Base-by-base conservation (phyloP, 2,888 invertebrate species). In the Kryphioiulus occultus region DNA sequence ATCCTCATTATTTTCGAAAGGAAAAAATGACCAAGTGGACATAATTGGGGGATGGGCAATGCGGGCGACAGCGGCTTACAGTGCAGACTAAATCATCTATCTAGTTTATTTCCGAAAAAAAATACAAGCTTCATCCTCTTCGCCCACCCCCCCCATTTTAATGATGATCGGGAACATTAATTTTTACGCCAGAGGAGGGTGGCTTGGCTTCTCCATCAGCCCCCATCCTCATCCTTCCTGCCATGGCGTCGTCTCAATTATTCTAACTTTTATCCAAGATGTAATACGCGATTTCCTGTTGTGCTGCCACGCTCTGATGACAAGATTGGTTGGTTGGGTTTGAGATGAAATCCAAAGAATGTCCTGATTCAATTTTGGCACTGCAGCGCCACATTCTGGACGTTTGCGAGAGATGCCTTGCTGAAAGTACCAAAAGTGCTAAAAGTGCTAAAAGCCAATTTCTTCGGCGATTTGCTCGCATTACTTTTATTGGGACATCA, bases 401-500 rank as follows among this genome's bases (percentile, higher is more conserved):
- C 35, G 35, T 2, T 35, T 2, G 35, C 3, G 35, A 7, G 35
- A 35, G 7, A 2, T 35, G 35, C n/a, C n/a, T n/a, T n/a, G n/a
- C n/a, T n/a, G n/a, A n/a, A n/a, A n/a, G n/a, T n/a, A n/a, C n/a
- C n/a, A n/a, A n/a, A n/a, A n/a, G n/a, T n/a, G n/a, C n/a, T 35
- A 7, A 7, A 3, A n/a, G 17, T 1, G 53, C 53, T 59, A 59
- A 59, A 59, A 59, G 53, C 53, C 53, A 59, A 59, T 59, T 59
- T 59, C 53, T 59, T 47, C 5, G 1, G 47, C 17, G 17, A 10
- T 47, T 47, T 47, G 1, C n/a, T n/a, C 19, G 53, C 53, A 59
- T 59, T 59, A 59, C 53, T 59, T 59, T 59, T 59, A 59, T 44
- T 59, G 53, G n/a, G 53, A n/a, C 53, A 59, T 59, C 53, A 59